phyloP scores from a whole-genome alignment of 2,797 vertebrate genomes.

The Semaprochilodus insignis region DNA sequence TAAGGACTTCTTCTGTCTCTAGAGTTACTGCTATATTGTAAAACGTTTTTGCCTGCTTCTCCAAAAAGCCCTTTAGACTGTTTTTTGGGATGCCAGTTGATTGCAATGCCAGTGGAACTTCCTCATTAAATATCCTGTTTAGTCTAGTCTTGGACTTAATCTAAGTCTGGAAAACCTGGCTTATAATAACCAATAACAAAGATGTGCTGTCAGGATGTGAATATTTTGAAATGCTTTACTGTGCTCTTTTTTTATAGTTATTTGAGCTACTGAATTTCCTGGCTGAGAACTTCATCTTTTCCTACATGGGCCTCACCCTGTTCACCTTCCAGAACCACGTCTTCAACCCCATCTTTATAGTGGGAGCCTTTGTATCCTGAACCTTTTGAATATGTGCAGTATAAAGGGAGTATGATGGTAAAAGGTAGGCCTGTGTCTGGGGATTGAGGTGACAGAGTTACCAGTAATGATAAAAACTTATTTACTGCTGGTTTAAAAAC shows the following conservation, averaged over 20 bases:
- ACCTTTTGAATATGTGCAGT: neutral
- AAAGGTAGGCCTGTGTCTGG: no score
- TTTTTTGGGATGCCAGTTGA: no score
- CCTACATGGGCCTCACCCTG: slow-evolving; percentile 96
- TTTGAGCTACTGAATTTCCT: slow-evolving; percentile 98
- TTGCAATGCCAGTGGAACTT: no score
- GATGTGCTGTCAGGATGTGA: no score
- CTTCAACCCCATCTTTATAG: slow-evolving; percentile 93
- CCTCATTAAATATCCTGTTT: neutral
- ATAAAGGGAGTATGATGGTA: neutral
- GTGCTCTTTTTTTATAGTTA: slow-evolving; percentile 75
- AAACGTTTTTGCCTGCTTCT: neutral
- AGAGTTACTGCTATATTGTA: no score
- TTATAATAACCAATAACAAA: neutral
- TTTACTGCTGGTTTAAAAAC: no score
- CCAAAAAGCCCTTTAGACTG: no score
- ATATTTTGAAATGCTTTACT: neutral
- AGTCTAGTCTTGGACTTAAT: neutral
- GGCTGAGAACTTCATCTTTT: slow-evolving; percentile 99
- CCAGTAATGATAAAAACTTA: no score
- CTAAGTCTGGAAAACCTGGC: neutral
- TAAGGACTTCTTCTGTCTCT: slow-evolving; percentile 67
- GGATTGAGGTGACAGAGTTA: no score
- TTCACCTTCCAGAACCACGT: slow-evolving; percentile 97
- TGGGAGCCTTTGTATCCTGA: slow-evolving; percentile 96